Base-by-base conservation (phyloP, 2,888 invertebrate genomes). In the Cyaniris semiargus region DNA sequence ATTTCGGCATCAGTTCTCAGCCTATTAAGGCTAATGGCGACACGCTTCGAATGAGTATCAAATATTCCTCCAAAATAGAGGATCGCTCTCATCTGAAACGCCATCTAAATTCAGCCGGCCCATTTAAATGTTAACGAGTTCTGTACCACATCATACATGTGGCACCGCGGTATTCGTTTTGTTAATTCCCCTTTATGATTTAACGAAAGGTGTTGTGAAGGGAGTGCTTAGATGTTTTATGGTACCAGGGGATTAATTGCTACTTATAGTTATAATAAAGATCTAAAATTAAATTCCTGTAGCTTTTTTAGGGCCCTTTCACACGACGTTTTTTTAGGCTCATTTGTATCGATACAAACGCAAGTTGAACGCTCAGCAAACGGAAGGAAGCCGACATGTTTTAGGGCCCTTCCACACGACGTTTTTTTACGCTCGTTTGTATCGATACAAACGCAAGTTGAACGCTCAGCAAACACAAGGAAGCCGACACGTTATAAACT, bases 111-210 rank as follows among this genome's bases (percentile, higher is more conserved):
- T 76, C 75, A 70, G 76, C 70, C 27, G 23, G 70, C 23, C 56
- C 75, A 70, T 78, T 76, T 76, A 23, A 76, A 78, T 76, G 75
- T 71, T 78, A 78, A 78, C 77, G 77, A 78, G 76, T 70, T 56
- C 76, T 75, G 75, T 76, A 74, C 74, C 74, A 74, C 74, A 74
- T 74, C 74, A 74, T 74, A 74, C 74, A 27, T 74, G 74, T 23
- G 53, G 23, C 27, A 53, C 75, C 70, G 38, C 70, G n/a, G 76
- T 70, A 70, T 71, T 75, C 31, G 23, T 70, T 72, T 72, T 60
- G 66, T 77, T 77, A 77, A 75, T 77, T 56, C 23, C 58, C 23
- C 75, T 71, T 53, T 74, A 74, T 74, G 44, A 74, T 74, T 74
- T 74, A 74, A 74, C 21, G 74, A 27, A 23, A 27, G 23, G 74